Evolutionary conservation across 2,797 vertebrate species (phyloP), one percentile per base, ranked within the genome.

Genomic region (Trachops cirrhosus): DNA sequence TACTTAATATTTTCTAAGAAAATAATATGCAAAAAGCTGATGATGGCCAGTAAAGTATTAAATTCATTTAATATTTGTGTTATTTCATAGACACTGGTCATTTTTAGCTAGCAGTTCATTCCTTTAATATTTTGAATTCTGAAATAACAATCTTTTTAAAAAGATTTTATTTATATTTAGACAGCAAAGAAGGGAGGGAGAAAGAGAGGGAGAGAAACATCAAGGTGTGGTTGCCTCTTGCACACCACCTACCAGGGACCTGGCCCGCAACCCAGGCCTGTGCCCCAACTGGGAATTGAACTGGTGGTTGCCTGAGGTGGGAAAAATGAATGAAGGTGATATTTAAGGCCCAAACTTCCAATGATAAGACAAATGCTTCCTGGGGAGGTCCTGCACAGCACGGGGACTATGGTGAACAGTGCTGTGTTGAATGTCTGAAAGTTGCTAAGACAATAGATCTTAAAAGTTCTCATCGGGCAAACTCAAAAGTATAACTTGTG

Each of bases 41-140:
- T 44, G 37, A 37, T 64, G 6, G 3, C 19, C 39, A 78, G 44
- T 54, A 21, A 89, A 91, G 62, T 95, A 73, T 54, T 10, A 67
- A 32, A 78, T 50, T 94, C 50, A 94, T 12, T 59, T 26, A 29
- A 59, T 59, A 59, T 59, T 26, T 59, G 10, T 29, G 75, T 95
- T 89, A 85, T 79, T 78, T 94, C n/a, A 87, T 48, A 54, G 41
- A 70, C 22, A 75, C 3, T 24, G 74, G 6, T 92, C 9, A 24
- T 70, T 73, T 82, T 82, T 79, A 62, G 32, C 18, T 89, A 90
- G 39, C 74, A 32, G 62, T 62, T 86, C 22, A 89, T 70, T 86
- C 32, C 8, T 70, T 95, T 92, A 84, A 54, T 93, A 93, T 59
- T 94, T 91, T 93, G 44, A 70, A 84, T 62, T 80, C 57, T 71